phyloP scores from a whole-genome alignment of 1,140 invertebrate genomes.

The Melitaea cinxia region DNA sequence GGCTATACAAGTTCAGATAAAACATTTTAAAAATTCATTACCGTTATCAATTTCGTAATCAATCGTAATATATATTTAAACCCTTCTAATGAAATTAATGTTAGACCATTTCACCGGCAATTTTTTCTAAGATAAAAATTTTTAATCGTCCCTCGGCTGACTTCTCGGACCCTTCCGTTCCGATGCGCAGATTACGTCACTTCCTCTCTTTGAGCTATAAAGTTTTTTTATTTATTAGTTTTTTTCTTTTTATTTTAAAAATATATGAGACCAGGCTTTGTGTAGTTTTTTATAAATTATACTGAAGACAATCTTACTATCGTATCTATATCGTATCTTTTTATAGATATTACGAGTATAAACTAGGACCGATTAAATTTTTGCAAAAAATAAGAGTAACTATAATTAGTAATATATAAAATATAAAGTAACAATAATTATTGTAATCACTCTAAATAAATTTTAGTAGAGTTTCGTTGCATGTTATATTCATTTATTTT shows the following conservation, averaged over 20 bases:
- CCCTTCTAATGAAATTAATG: constrained; percentile 34
- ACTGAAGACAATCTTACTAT: neutral
- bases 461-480: too few relatives aligned
- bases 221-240: constrained; percentile 22
- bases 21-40: neutral
- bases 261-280: neutral
- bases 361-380: too few relatives aligned
- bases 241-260: constrained; percentile 6
- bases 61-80: constrained; percentile 25
- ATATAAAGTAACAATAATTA: too few relatives aligned
- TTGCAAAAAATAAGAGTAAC: too few relatives aligned
- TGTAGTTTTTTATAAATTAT: neutral
- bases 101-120: constrained; percentile 29
- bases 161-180: constrained; percentile 10
- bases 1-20: too few relatives aligned
- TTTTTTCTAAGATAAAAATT: constrained; percentile 39
- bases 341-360: too few relatives aligned
- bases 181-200: constrained; percentile 19
- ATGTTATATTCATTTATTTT: too few relatives aligned
- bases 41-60: constrained; percentile 22
- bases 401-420: too few relatives aligned
- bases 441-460: too few relatives aligned
- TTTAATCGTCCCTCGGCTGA: constrained; percentile 29
- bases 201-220: constrained; percentile 7
- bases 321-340: neutral